Conservation (phyloP, 2,113 vertebrate species). For the Chloebia gouldiae region DNA sequence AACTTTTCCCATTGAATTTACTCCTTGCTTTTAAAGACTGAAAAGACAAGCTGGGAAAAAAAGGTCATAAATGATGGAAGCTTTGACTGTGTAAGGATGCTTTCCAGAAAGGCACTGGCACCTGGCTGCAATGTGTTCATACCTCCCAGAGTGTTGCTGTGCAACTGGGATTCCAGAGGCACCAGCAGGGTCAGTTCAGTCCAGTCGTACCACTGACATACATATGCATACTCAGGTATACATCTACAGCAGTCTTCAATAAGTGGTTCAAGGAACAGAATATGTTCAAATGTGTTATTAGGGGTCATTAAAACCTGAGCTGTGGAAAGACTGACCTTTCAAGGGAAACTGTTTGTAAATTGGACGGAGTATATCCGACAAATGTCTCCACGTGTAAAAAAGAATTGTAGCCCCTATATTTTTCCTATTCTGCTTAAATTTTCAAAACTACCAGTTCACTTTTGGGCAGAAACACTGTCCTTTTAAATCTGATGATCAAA, state of each 20-base stretch:
- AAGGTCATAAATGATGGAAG: background rate
- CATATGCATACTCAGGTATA: background rate
- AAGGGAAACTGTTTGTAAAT: background rate
- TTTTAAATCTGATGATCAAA: background rate
- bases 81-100: background rate
- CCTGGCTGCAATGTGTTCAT: constrained; percentile 11
- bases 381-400: background rate
- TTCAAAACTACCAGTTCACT: background rate
- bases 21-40: background rate
- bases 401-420: background rate
- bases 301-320: background rate
- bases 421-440: background rate
- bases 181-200: background rate
- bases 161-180: background rate
- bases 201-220: background rate
- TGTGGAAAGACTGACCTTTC: background rate
- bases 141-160: background rate
- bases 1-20: background rate
- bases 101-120: background rate
- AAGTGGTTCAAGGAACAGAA: background rate
- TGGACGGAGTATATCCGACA: background rate
- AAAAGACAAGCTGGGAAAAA: background rate
- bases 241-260: background rate
- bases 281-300: background rate
- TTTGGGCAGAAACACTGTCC: background rate